These are phyloP conservation scores for Hololepta plana DNA, from an alignment of 2,888 invertebrate species.

Conservation along the genomic window DNA sequence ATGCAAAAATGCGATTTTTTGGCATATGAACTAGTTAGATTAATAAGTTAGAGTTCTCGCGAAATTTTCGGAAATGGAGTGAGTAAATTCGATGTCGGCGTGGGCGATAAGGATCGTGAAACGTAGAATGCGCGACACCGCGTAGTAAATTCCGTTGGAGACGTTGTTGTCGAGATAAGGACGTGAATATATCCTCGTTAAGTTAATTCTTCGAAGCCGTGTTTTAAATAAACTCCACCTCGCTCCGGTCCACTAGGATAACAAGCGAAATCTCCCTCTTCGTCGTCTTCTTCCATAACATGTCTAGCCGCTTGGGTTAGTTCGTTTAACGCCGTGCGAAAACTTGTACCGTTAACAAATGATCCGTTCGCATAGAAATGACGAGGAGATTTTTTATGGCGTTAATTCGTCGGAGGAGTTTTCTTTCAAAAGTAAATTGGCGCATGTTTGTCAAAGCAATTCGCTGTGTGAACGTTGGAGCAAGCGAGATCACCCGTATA, in stretches of 20 bases:
- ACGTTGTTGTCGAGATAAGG: constrained; percentile 25
- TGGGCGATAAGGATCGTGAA: no score
- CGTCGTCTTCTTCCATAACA: no score
- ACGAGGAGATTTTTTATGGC: constrained; percentile 12
- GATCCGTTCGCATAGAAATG: constrained; percentile 11
- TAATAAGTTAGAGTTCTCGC: no score
- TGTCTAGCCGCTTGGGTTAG: no score
- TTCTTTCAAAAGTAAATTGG: constrained; percentile 10
- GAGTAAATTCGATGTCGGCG: constrained; percentile 20
- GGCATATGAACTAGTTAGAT: no score
- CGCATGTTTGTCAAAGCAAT: constrained; percentile 9
- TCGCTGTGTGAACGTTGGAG: constrained; percentile 4
- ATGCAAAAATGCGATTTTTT: constrained; percentile 20
- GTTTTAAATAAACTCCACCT: no score
- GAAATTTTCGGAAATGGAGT: no score
- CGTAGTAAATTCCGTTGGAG: constrained; percentile 25
- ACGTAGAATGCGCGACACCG: no score
- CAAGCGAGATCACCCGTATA: no score
- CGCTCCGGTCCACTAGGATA: background rate
- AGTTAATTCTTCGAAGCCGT: constrained; percentile 21
- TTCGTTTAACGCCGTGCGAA: no score
- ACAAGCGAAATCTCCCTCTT: background rate
- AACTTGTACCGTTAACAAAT: constrained; percentile 13
- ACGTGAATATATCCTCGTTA: constrained; percentile 25
- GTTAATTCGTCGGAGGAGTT: constrained; percentile 11